phyloP scores from a whole-genome alignment of 2,888 invertebrate species.

The Eupeodes luniger region DNA sequence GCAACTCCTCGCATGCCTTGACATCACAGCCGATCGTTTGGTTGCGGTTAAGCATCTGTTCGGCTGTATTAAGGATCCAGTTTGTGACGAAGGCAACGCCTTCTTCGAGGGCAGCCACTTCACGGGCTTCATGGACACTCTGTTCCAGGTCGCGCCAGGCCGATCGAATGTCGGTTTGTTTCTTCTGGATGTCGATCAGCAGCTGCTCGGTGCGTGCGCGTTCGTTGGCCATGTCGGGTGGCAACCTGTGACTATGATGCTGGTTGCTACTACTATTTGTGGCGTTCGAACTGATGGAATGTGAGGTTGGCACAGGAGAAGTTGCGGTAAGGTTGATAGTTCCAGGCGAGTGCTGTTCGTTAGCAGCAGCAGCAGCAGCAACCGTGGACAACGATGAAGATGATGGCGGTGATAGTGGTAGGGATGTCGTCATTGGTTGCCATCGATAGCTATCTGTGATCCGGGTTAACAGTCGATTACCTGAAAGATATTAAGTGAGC shows the following conservation, averaged over 20 bases:
- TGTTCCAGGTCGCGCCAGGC: slow-evolving; percentile 87
- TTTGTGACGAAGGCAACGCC: slow-evolving; percentile 89
- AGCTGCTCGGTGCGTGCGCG: slow-evolving; percentile 86
- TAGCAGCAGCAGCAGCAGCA: slow-evolving; percentile 4
- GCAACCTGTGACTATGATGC: slow-evolving; percentile 80
- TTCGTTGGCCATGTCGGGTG: slow-evolving; percentile 87
- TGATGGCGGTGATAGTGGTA: neutral
- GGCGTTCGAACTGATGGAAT: slow-evolving; percentile 51
- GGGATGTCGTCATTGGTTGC: slow-evolving; percentile 69
- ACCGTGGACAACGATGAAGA: slow-evolving; percentile 21
- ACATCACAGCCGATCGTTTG: slow-evolving; percentile 90
- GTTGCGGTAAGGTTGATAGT: slow-evolving; percentile 37
- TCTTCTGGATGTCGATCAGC: slow-evolving; percentile 86
- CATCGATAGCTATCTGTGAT: slow-evolving; percentile 82
- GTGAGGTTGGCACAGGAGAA: slow-evolving; percentile 53
- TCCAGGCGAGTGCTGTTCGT: slow-evolving; percentile 68
- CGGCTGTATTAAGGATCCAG: slow-evolving; percentile 91
- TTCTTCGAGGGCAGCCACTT: slow-evolving; percentile 86
- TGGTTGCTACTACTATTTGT: slow-evolving; percentile 56
- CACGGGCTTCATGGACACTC: slow-evolving; percentile 86
- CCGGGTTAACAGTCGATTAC: slow-evolving; percentile 83
- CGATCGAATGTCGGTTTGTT: slow-evolving; percentile 86
- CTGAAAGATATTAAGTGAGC: slow-evolving; percentile 78
- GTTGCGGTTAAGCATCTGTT: slow-evolving; percentile 89
- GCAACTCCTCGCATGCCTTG: slow-evolving; percentile 89